Percentiles rank a stretch among this genome's conserved stretches.
phyloP scores from a whole-genome alignment of 2,797 vertebrate species.

The Emydoidea blandingii region DNA sequence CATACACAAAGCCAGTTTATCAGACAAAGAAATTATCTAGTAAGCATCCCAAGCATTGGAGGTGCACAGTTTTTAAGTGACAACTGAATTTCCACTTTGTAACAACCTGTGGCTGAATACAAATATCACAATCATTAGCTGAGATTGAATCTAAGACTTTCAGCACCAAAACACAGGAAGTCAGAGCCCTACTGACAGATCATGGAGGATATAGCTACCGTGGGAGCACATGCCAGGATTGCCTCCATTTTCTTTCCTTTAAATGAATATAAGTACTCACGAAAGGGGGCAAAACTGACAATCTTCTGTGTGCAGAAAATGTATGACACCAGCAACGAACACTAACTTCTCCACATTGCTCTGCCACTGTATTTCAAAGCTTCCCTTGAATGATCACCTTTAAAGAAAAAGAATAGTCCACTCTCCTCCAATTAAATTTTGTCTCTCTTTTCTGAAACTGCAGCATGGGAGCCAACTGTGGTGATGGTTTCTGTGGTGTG shows the following conservation, averaged over 20 bases:
- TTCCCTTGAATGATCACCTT: background rate
- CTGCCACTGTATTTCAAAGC: background rate
- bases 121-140: background rate
- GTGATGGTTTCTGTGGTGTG: background rate
- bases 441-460: background rate
- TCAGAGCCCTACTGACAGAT: background rate
- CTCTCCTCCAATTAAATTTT: background rate
- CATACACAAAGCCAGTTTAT: background rate
- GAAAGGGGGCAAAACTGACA: background rate
- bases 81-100: background rate
- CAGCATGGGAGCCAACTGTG: background rate
- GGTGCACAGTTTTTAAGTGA: background rate
- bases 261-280: background rate
- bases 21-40: background rate
- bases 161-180: background rate
- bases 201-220: background rate
- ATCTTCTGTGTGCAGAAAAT: background rate
- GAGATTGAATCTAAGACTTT: background rate
- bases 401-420: background rate
- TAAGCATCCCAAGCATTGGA: background rate
- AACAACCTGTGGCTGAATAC: background rate
- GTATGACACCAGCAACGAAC: background rate
- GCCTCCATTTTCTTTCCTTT: background rate
- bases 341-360: background rate
- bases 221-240: background rate